phyloP scores from a whole-genome alignment of 2,113 vertebrate genomes.

The Stictonetta naevosa region DNA sequence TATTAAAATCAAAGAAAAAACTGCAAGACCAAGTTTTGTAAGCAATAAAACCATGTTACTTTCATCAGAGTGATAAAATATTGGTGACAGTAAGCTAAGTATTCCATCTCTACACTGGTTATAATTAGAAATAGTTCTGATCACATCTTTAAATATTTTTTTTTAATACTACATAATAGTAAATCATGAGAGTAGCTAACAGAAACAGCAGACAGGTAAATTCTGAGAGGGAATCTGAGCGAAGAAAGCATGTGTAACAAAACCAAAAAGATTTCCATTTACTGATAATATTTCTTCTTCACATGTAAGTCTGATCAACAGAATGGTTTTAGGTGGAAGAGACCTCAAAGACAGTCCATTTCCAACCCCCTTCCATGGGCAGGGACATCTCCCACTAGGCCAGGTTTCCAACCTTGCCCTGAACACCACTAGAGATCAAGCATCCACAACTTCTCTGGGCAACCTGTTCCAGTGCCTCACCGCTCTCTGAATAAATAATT shows the following conservation, averaged over 20 bases:
- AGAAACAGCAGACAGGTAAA: background rate
- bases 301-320: background rate
- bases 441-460: too few species aligned
- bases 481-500: too few species aligned
- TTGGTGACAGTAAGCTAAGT: background rate
- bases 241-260: background rate
- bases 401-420: too few species aligned
- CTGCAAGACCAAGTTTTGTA: background rate
- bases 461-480: too few species aligned
- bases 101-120: background rate
- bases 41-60: background rate
- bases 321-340: too few species aligned
- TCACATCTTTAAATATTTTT: background rate
- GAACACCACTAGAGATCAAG: too few species aligned
- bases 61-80: background rate
- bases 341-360: too few species aligned
- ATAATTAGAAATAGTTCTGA: background rate
- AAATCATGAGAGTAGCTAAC: background rate
- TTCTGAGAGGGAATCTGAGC: background rate
- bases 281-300: background rate
- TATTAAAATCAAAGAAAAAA: background rate
- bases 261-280: background rate
- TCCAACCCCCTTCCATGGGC: too few species aligned
- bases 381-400: too few species aligned
- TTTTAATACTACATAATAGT: background rate